A percentile compares a stretch with the other conserved stretches of the same genome.
phyloP scores from a whole-genome alignment of 2,888 invertebrate genomes.

The Brassicogethes aeneus region DNA sequence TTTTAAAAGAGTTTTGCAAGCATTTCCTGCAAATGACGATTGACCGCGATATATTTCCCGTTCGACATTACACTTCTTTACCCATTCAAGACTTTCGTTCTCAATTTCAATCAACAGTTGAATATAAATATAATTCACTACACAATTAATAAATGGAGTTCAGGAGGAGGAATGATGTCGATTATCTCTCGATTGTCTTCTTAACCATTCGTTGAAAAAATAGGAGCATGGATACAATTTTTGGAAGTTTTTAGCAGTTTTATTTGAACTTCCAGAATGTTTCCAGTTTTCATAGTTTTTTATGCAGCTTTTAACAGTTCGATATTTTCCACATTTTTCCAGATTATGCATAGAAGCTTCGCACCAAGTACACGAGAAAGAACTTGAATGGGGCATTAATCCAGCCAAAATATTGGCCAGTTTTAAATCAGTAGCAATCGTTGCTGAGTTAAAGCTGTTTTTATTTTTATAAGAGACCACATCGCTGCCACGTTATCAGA shows the following conservation, averaged over 20 bases:
- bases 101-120: background rate
- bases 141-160: constrained; percentile 5
- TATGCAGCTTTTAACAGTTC: constrained; percentile 2
- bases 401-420: constrained; percentile 4
- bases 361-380: constrained; percentile 6
- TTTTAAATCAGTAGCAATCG: constrained; percentile 4
- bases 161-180: constrained; percentile 4
- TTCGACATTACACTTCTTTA: constrained; percentile 4
- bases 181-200: background rate
- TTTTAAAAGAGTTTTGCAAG: constrained; percentile 3
- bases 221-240: constrained; percentile 3
- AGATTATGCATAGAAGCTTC: background rate
- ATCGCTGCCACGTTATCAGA: constrained; percentile 2
- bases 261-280: background rate
- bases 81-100: no score
- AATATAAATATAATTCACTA: constrained; percentile 2
- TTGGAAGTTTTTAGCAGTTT: constrained; percentile 2
- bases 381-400: constrained; percentile 2
- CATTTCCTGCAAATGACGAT: constrained; percentile 2
- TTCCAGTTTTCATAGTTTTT: background rate
- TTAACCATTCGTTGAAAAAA: background rate
- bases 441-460: background rate
- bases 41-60: constrained; percentile 1
- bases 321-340: background rate
- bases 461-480: background rate